Base-by-base conservation (phyloP, 1,140 invertebrate genomes). In the Brachionus rubens region DNA sequence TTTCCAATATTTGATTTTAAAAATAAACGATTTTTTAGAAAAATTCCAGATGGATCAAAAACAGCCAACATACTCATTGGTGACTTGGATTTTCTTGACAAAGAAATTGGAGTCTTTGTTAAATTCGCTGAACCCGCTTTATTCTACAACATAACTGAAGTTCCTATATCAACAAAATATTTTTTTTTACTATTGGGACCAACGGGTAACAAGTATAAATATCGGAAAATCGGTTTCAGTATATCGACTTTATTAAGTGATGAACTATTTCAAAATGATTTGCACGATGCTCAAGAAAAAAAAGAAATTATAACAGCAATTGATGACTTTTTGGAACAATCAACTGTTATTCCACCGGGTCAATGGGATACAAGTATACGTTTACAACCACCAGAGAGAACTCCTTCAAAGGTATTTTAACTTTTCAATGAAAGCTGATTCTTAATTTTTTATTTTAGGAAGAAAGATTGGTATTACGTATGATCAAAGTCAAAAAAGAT, bases 41-140 rank as follows among this genome's bases (percentile, higher is more conserved):
- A 97, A 87, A 94, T 99, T 81, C 96, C 95, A n/a, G 89, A 89
- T 0, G 95, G 94, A n/a, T 91, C 94, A 0, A 95, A 99, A 85
- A 93, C 95, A 1, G 93, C 93, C 3, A 98, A 98, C 83, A 96
- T 99, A 80, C 86, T 99, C 7, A 93, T 99, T 1, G 96, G 96
- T 7, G 95, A 98, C 86, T 91, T 98, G 3, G 94, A 98, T 82
- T 97, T 97, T 83, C 87, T 99, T 24, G 91, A 92, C 81, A 90
- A 92, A 0, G 83, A 98, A 50, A 77, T 82, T 24, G 92, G 92
- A 76, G 94, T 91, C 7, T 98, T 99, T 83, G 90, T 98, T 56
- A 89, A 96, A 65, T 87, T 99, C 10, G 91, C 90, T 81, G 89
- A 93, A 78, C 91, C 92, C 10, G 40, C 30, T n/a, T 30, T n/a